Conservation (phyloP, 2,797 vertebrate species). For the Microtus obscurus region DNA sequence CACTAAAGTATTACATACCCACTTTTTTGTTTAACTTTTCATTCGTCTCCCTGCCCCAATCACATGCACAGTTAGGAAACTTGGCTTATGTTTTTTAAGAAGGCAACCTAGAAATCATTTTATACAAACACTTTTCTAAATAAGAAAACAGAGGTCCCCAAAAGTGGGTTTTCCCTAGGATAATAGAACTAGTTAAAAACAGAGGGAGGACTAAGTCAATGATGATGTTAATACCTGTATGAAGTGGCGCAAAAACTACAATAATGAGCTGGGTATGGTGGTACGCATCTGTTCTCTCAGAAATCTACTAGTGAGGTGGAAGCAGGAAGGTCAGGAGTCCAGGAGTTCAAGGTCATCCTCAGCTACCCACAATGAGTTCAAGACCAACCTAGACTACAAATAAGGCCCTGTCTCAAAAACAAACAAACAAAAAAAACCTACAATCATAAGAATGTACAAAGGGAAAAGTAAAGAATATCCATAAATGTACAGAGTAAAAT, state of each 20-base stretch:
- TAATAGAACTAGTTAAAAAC: background rate
- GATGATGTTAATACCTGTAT: background rate
- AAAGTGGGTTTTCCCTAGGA: conserved; percentile 37
- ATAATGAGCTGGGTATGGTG: background rate
- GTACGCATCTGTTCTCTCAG: background rate
- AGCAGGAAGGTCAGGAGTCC: background rate
- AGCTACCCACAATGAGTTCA: background rate
- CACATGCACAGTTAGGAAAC: background rate
- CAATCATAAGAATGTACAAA: background rate
- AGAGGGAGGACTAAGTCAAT: conserved; percentile 6
- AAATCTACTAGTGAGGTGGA: background rate
- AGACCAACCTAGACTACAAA: too few relatives aligned
- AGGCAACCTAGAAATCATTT: conserved; percentile 44
- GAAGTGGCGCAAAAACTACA: background rate
- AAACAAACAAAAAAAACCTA: background rate
- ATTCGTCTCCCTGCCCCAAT: conserved; percentile 2
- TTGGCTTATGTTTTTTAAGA: conserved; percentile 5
- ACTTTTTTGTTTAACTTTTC: background rate
- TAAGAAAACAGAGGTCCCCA: conserved; percentile 18
- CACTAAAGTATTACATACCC: conserved; percentile 1
- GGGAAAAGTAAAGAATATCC: conserved; percentile 61
- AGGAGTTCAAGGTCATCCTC: background rate
- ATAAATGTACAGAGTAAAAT: conserved; percentile 32
- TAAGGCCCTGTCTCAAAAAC: too few relatives aligned
- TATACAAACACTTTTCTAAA: conserved; percentile 41